Base-by-base conservation (phyloP, 2,113 vertebrate genomes). In the Phalacrocorax brasilianus region DNA sequence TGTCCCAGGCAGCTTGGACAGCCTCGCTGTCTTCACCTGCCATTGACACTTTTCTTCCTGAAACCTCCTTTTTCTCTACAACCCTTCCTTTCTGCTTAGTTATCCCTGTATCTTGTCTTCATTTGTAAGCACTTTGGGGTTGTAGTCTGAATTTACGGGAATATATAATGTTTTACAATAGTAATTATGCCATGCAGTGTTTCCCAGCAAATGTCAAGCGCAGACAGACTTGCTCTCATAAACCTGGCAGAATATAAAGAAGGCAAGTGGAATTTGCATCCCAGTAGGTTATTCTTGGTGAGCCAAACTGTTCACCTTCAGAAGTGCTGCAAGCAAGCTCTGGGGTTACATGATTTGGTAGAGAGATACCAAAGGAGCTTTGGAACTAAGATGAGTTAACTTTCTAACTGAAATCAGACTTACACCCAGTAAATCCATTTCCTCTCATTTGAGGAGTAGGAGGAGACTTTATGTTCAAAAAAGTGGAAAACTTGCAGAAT, bases 231-330 rank as follows among this genome's bases (percentile, higher is more conserved):
- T 68, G 50, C 28, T 87, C 35, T 74, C 30, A 5, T 92, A 86
- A 94, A 92, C 35, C 44, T 75, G 65, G 44, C 72, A 61, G 76
- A 42, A 56, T 53, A 78, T 59, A 75, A 88, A 71, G 78, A 35
- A 28, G 12, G 27, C n/a, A 76, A 63, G 27, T 84, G 24, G 65
- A 91, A 89, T 92, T 96, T 93, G 38, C 65, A 72, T 86, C 33
- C 22, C 13, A 23, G 50, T 67, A 55, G 55, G 38, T 91, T 95
- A 18, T 78, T 94, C 76, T 93, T 94, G 88, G 44, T 89, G 82
- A 93, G 40, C 23, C 68, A 88, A 80, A 94, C 59, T 67, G n/a
- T 77, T 96, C 85, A 74, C 85, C 47, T 93, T 85, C 55, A 22
- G 5, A 40, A 88, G 23, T 17, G 79, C 72, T 83, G 8, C 13